These are phyloP conservation scores for Limosa lapponica DNA, from an alignment of 2,797 vertebrate species.

Conservation along the genomic window DNA sequence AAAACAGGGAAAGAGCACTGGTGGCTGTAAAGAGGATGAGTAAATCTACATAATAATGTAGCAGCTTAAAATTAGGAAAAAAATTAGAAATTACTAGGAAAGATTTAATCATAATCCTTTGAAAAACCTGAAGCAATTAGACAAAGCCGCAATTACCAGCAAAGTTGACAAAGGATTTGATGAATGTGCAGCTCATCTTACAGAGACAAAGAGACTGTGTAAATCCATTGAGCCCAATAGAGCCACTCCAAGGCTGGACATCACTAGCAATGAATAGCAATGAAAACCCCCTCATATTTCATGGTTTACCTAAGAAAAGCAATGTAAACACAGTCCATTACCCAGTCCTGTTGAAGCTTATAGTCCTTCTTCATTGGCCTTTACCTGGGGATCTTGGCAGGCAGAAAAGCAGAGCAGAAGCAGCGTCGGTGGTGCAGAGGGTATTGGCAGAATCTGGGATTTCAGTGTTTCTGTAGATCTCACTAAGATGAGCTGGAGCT, in stretches of 20 bases:
- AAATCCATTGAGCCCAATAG: not conserved
- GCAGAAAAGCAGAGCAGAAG: not conserved
- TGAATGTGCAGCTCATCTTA: not conserved
- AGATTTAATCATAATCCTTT: not conserved
- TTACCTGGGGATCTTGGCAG: not conserved
- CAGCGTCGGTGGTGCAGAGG: not conserved
- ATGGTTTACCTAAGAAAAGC: not conserved
- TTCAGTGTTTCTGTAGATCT: not conserved
- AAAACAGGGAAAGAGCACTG: not conserved
- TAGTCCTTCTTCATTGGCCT: not conserved
- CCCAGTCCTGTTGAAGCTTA: not conserved
- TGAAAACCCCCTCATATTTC: not conserved
- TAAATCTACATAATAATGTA: not conserved
- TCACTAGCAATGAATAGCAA: not conserved
- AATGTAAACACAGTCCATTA: not conserved
- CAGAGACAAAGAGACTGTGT: not conserved
- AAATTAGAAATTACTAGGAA: not conserved
- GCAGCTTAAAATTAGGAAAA: not conserved
- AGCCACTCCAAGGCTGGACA: not conserved
- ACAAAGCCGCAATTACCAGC: not conserved
- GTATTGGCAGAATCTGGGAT: not conserved
- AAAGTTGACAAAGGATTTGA: constrained; percentile 19
- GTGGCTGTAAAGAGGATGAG: not conserved
- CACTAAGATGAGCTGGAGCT: not conserved
- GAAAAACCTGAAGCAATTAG: not conserved